phyloP scores from a whole-genome alignment of 2,113 vertebrate species.

The Castor canadensis region DNA sequence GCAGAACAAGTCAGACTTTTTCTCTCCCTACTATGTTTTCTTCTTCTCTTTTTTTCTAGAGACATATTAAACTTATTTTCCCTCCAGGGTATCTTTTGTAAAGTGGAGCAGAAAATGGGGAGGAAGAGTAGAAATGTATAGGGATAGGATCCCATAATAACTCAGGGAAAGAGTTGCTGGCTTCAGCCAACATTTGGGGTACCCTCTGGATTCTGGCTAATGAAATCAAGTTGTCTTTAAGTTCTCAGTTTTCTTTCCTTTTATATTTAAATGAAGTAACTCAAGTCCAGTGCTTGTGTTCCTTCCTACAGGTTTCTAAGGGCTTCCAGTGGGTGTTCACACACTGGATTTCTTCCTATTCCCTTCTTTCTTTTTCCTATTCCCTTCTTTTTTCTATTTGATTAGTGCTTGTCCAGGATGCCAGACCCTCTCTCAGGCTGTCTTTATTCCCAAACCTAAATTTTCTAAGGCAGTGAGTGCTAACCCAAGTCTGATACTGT shows the following conservation, averaged over 20 bases:
- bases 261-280: not conserved
- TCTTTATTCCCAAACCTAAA: not conserved
- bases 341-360: not conserved
- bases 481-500: not conserved
- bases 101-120: not conserved
- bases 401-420: not conserved
- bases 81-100: not conserved
- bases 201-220: not conserved
- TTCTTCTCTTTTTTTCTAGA: not conserved
- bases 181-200: not conserved
- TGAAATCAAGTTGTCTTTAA: not conserved
- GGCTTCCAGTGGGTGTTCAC: not conserved
- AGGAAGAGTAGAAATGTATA: not conserved
- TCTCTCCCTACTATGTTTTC: not conserved
- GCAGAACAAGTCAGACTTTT: conserved; percentile 29
- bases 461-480: not conserved
- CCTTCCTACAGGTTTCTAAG: not conserved
- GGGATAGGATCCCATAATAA: not conserved
- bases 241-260: not conserved
- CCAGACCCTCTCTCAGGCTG: not conserved
- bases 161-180: not conserved
- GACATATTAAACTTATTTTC: not conserved
- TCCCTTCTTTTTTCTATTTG: not conserved
- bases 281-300: not conserved
- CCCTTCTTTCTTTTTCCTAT: not conserved